phyloP scores from a whole-genome alignment of 1,140 invertebrate genomes.

The Steinernema khuongi region DNA sequence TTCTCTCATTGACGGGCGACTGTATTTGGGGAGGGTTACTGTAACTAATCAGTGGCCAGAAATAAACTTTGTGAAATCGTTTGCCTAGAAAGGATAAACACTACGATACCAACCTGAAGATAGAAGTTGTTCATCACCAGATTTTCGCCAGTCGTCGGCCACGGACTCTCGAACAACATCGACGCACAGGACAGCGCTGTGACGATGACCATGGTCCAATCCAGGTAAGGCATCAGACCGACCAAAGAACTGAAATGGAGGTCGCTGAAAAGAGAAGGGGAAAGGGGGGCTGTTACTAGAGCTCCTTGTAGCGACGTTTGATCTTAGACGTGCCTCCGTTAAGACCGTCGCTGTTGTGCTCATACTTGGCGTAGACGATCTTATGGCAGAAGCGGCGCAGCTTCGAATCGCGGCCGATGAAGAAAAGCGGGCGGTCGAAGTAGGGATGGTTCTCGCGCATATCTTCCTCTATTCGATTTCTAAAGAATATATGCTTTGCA shows the following conservation, averaged over 20 bases:
- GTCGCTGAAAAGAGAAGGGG: not conserved
- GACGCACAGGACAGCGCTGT: slow-evolving; percentile 93
- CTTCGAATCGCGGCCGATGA: slow-evolving; percentile 77
- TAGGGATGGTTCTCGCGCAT: slow-evolving; percentile 96
- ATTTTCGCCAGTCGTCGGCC: slow-evolving; percentile 57
- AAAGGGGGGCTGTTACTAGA: not conserved
- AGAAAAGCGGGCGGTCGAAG: slow-evolving; percentile 93
- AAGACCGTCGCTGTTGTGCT: slow-evolving; percentile 91
- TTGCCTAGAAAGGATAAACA: no score
- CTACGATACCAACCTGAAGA: slow-evolving; percentile 38
- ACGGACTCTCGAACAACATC: slow-evolving; percentile 92
- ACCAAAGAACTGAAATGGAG: slow-evolving; percentile 60
- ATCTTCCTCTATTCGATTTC: slow-evolving; percentile 68
- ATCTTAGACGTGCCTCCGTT: slow-evolving; percentile 43
- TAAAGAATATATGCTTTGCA: slow-evolving; percentile 26
- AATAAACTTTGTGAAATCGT: no score
- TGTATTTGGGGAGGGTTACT: no score
- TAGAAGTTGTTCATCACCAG: slow-evolving; percentile 53
- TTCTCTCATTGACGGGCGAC: slow-evolving; percentile 70
- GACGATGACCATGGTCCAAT: slow-evolving; percentile 98
- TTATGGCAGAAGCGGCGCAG: slow-evolving; percentile 89
- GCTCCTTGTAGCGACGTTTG: slow-evolving; percentile 34
- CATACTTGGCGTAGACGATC: slow-evolving; percentile 90
- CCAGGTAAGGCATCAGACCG: slow-evolving; percentile 92
- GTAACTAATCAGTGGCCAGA: no score